Conservation (phyloP, 2,113 vertebrate species). For the Drymodes brunneopygia region DNA sequence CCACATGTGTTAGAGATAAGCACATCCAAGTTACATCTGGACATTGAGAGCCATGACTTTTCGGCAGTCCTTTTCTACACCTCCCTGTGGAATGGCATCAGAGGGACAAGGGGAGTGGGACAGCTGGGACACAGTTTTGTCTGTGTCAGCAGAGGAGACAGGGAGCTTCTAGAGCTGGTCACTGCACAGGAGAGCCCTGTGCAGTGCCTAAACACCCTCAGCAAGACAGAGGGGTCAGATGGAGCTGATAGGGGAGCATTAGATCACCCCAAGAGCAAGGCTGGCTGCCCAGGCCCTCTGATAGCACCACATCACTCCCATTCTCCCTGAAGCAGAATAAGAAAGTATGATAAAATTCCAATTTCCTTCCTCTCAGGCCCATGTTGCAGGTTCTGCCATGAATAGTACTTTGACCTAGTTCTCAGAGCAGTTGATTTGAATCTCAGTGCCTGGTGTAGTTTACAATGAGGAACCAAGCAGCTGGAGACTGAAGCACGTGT, state of each 20-base stretch:
- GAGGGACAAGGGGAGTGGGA: not conserved
- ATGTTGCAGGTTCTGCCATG: not conserved
- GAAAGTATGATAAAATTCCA: not conserved
- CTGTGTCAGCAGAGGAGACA: not conserved
- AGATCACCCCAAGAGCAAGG: not conserved
- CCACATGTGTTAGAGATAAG: not conserved
- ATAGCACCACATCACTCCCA: not conserved
- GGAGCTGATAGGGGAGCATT: rapidly evolving
- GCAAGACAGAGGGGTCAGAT: not conserved
- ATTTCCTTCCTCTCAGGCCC: not conserved
- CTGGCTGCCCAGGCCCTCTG: not conserved
- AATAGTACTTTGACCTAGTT: not conserved
- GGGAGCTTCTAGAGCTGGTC: not conserved
- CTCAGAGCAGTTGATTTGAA: not conserved
- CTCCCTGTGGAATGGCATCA: not conserved
- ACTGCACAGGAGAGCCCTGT: not conserved
- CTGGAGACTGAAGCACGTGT: not conserved
- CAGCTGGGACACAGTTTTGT: not conserved
- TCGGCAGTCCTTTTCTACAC: not conserved
- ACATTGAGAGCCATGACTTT: not conserved
- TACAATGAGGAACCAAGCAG: not conserved
- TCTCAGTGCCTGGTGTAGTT: not conserved
- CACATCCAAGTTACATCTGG: not conserved
- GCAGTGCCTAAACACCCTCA: not conserved
- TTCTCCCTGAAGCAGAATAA: not conserved